These are phyloP conservation scores for Phrixothrix hirtus DNA, from an alignment of 2,888 invertebrate species.

Conservation along the genomic window DNA sequence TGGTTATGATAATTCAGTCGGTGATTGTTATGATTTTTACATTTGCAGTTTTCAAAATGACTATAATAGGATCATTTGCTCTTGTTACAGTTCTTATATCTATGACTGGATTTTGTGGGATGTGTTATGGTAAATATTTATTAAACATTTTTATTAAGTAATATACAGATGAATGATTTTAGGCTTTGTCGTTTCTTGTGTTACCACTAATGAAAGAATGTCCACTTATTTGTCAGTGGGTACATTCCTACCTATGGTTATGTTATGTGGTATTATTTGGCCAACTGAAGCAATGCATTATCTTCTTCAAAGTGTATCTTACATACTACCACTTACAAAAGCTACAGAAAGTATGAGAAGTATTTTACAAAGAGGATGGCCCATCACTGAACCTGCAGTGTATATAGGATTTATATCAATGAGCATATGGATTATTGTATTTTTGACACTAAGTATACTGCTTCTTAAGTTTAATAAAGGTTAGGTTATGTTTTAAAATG, in stretches of 20 bases:
- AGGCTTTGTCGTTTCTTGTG: conserved; percentile 80
- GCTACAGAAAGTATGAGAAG: conserved; percentile 87
- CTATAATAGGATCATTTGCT: conserved; percentile 73
- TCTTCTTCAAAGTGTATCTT: conserved; percentile 65
- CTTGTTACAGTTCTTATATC: conserved; percentile 77
- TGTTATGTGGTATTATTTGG: conserved; percentile 92
- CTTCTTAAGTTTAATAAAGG: conserved; percentile 79
- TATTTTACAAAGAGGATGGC: conserved; percentile 84
- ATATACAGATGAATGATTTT: not conserved
- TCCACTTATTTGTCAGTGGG: conserved; percentile 85
- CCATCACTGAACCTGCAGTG: conserved; percentile 69
- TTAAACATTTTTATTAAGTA: not conserved
- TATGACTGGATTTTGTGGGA: conserved; percentile 87
- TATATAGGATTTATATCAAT: conserved; percentile 83
- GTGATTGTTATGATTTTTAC: conserved; percentile 77
- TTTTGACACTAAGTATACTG: conserved; percentile 72
- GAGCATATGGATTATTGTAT: conserved; percentile 76
- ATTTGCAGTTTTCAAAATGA: conserved; percentile 76
- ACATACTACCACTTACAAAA: conserved; percentile 80
- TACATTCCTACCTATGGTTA: conserved; percentile 81
- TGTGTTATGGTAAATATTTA: conserved; percentile 76
- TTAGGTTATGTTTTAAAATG: not conserved
- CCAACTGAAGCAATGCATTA: conserved; percentile 91
- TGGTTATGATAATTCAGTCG: conserved; percentile 82
- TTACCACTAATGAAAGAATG: conserved; percentile 79